Evolutionary conservation across 2,113 vertebrate genomes (phyloP).

Genomic region (Propithecus coquereli): DNA sequence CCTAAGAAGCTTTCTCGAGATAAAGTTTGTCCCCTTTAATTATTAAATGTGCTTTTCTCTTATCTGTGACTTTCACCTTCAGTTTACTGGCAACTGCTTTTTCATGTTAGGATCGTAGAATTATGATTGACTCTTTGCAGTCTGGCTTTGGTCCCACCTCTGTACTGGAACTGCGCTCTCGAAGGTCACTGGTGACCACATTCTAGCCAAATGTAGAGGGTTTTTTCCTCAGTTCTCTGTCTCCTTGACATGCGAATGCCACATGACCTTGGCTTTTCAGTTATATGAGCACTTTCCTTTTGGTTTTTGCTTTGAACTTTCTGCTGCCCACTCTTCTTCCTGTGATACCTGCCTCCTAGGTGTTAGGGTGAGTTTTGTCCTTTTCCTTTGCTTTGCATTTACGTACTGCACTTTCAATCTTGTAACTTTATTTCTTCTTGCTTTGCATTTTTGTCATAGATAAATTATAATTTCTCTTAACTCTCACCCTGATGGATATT

Average conservation of each 20-base stretch:
- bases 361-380: not conserved
- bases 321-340: not conserved
- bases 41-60: constrained; percentile 68
- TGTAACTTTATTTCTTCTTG: not conserved
- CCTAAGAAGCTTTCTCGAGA: constrained; percentile 69
- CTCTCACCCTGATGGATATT: not conserved
- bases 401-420: constrained; percentile 22
- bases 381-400: constrained; percentile 23
- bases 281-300: not conserved
- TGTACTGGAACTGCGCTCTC: constrained; percentile 16
- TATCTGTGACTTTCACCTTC: constrained; percentile 70
- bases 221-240: not conserved
- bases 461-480: constrained; percentile 1
- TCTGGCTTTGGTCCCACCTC: constrained; percentile 46
- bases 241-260: constrained; percentile 35
- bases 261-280: not conserved
- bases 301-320: constrained; percentile 45
- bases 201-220: constrained; percentile 34
- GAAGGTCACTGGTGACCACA: constrained; percentile 53
- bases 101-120: constrained; percentile 46
- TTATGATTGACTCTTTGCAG: constrained; percentile 61
- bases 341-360: constrained; percentile 16
- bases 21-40: constrained; percentile 65
- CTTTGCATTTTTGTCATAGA: constrained; percentile 36
- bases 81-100: constrained; percentile 65